phyloP scores from a whole-genome alignment of 2,888 invertebrate species.

The Myopa tessellatipennis region DNA sequence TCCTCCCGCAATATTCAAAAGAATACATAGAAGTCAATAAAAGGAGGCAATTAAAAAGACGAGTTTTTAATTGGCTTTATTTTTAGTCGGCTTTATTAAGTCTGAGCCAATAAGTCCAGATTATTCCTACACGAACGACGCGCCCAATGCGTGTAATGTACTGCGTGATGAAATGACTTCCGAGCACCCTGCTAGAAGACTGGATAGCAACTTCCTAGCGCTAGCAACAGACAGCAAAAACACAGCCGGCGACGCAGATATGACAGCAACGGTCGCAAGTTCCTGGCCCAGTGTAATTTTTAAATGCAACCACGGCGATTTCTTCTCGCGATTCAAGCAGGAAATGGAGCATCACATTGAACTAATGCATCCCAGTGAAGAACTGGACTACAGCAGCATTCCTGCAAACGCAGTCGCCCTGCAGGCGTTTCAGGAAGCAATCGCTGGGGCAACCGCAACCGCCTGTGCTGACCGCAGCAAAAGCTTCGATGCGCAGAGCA shows the following conservation, averaged over 20 bases:
- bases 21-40: no score
- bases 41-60: no score
- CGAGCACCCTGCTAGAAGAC: background rate
- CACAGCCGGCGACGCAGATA: background rate
- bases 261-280: background rate
- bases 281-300: slow-evolving; percentile 54
- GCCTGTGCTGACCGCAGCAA: slow-evolving; percentile 38
- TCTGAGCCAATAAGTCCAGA: slow-evolving; percentile 65
- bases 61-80: no score
- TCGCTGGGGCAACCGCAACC: slow-evolving; percentile 62
- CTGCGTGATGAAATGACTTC: background rate
- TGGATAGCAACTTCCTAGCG: background rate
- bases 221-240: slow-evolving; percentile 20
- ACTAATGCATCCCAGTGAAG: slow-evolving; percentile 56
- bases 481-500: background rate
- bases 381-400: slow-evolving; percentile 61
- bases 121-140: slow-evolving; percentile 31
- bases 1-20: no score
- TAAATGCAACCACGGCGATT: slow-evolving; percentile 67
- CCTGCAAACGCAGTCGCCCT: slow-evolving; percentile 65
- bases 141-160: background rate
- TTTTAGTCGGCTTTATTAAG: slow-evolving; percentile 45
- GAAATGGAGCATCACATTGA: slow-evolving; percentile 63
- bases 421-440: slow-evolving; percentile 66
- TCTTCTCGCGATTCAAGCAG: slow-evolving; percentile 62